Evolutionary conservation across 2,797 vertebrate genomes (phyloP).

Genomic region (Hephaestus fuliginosus): DNA sequence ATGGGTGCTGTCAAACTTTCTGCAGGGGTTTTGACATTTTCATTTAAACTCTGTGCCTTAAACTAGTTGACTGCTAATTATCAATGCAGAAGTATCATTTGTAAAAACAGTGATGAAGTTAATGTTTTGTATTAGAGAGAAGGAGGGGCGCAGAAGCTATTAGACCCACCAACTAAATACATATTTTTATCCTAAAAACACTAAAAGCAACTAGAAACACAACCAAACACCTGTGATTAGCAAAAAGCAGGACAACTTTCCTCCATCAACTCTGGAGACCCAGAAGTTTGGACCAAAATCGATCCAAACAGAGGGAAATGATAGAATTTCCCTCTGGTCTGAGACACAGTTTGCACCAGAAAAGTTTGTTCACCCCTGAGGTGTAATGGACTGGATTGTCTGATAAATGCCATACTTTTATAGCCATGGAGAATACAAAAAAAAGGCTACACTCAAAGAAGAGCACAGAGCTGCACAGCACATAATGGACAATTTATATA

Average conservation of each 20-base stretch:
- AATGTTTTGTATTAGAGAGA: not conserved
- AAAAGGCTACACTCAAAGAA: not conserved
- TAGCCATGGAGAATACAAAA: not conserved
- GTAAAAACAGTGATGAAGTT: not conserved
- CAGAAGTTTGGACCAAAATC: not conserved
- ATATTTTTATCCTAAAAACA: not conserved
- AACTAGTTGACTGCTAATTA: not conserved
- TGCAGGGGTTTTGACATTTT: not conserved
- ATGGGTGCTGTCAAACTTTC: conserved; percentile 4
- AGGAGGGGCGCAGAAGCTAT: not conserved
- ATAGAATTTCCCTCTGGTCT: not conserved
- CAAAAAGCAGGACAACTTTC: not conserved
- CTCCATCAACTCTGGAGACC: not conserved
- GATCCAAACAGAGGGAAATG: no score
- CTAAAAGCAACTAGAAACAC: not conserved
- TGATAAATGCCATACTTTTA: conserved; percentile 35
- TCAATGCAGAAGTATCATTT: not conserved
- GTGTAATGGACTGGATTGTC: conserved; percentile 24
- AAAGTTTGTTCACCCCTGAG: conserved; percentile 16
- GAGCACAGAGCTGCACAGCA: conserved; percentile 2
- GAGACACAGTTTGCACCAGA: not conserved
- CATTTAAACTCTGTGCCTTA: not conserved
- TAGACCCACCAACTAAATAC: not conserved
- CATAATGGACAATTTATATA: conserved; percentile 51
- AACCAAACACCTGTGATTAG: not conserved